Evolutionary conservation across 2,113 vertebrate genomes (phyloP).

Genomic region (Notarius lentiginosus): DNA sequence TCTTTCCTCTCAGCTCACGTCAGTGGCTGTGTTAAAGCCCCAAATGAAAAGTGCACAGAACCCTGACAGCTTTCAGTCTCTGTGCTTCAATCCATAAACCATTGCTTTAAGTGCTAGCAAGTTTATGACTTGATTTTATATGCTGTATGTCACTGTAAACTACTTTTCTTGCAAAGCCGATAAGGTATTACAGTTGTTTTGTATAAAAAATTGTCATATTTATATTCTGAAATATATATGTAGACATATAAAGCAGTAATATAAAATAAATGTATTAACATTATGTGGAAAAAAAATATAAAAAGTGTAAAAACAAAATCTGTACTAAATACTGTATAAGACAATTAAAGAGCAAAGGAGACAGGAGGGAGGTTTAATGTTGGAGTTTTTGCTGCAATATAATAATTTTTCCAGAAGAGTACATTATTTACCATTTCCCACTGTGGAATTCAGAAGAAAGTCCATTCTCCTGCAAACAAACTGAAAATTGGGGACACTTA

Average conservation of each 20-base stretch:
- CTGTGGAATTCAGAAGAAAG: neutral
- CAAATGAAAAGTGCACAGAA: neutral
- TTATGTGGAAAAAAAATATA: no score
- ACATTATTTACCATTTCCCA: neutral
- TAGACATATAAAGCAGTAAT: no score
- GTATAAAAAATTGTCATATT: neutral
- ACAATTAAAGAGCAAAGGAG: neutral
- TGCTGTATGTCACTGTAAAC: neutral
- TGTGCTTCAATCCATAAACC: neutral
- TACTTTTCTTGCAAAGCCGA: neutral
- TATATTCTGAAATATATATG: neutral
- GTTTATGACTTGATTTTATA: neutral
- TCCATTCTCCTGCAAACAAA: neutral
- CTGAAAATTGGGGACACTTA: neutral
- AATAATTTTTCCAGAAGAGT: neutral
- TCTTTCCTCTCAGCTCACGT: no score
- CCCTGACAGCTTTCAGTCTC: neutral
- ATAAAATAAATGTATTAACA: no score
- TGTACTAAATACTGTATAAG: neutral
- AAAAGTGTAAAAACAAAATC: no score
- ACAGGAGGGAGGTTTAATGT: neutral
- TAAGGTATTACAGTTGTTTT: neutral
- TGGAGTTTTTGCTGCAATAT: neutral
- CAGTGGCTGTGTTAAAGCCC: neutral
- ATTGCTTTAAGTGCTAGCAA: neutral